Base-by-base conservation (phyloP, 2,797 vertebrate genomes). In the Poecilia velifera region DNA sequence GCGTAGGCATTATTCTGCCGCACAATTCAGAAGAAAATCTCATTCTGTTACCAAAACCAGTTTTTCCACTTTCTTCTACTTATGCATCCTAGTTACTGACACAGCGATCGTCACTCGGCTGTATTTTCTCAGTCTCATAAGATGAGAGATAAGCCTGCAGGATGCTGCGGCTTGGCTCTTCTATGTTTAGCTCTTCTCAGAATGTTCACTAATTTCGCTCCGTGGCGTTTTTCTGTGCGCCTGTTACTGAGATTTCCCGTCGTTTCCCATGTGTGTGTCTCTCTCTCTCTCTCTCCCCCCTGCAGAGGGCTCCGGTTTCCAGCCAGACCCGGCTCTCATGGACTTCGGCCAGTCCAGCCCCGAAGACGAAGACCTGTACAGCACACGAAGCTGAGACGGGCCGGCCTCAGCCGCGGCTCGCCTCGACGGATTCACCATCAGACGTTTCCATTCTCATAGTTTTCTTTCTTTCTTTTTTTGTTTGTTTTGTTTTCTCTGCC, bases 301-400 rank as follows among this genome's bases (percentile, higher is more conserved):
- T 28, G n/a, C 86, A 94, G 94, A 80, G 78, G 91, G 86, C 85
- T 55, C 88, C 72, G 41, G 76, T 79, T 91, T 89, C 80, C 87
- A 90, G 82, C 16, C 90, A 16, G 85, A 94, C 80, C 86, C 92
- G 0, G 75, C 91, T 49, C 68, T 95, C 13, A 86, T 93, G 93
- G 93, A 95, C 82, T 95, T 92, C 0, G 94, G 97, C 47, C 97
- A 98, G 86, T 97, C 97, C 81, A 95, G 72, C 92, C 97, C 97
- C 0, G 97, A 98, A 91, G 98, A 98, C 77, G 91, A 90, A 88
- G 97, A 98, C 92, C 91, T 98, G 95, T 98, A 98, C 93, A 98
- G 95, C 92, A 98, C 96, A 49, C 96, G 97, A 91, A 97, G 95
- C 94, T 98, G 92, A 97, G 90, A 59, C n/a, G 49, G 49, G 49